Conservation (phyloP, 2,113 vertebrate species). For the Anser brachyrhynchus region DNA sequence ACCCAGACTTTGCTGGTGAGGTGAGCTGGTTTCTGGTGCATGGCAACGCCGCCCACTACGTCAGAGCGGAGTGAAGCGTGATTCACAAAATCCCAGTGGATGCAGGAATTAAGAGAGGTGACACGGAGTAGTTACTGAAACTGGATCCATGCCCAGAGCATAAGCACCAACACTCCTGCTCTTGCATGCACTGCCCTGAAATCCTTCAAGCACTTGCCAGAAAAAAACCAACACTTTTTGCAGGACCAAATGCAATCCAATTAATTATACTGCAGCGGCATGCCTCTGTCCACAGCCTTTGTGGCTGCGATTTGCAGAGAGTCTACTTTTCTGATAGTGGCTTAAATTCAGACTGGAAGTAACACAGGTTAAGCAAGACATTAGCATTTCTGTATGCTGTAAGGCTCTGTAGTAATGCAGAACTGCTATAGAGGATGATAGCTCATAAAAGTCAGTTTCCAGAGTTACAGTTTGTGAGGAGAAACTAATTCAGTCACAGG, state of each 20-base stretch:
- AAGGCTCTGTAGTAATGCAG: fast-evolving
- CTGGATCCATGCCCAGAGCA: not conserved
- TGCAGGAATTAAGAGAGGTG: not conserved
- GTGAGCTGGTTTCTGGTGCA: not conserved
- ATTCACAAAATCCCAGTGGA: not conserved
- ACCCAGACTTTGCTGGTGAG: not conserved
- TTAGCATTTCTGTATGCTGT: not conserved
- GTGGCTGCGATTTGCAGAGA: not conserved
- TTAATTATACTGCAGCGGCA: not conserved
- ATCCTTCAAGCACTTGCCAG: not conserved
- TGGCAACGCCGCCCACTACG: fast-evolving
- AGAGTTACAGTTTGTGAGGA: not conserved
- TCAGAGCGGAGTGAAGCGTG: not conserved
- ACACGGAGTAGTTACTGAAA: not conserved
- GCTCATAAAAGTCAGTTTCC: not conserved
- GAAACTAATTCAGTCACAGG: not conserved
- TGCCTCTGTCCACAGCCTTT: not conserved
- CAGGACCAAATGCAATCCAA: not conserved
- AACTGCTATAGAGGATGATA: not conserved
- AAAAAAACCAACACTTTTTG: not conserved
- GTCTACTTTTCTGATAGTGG: not conserved
- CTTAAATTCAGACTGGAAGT: not conserved
- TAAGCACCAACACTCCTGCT: not conserved
- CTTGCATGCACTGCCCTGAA: not conserved
- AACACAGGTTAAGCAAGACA: not conserved